Evolutionary conservation across 1,140 invertebrate genomes (phyloP), one percentile per base, ranked within the genome.

Genomic region (Ostrea denselamellosa): DNA sequence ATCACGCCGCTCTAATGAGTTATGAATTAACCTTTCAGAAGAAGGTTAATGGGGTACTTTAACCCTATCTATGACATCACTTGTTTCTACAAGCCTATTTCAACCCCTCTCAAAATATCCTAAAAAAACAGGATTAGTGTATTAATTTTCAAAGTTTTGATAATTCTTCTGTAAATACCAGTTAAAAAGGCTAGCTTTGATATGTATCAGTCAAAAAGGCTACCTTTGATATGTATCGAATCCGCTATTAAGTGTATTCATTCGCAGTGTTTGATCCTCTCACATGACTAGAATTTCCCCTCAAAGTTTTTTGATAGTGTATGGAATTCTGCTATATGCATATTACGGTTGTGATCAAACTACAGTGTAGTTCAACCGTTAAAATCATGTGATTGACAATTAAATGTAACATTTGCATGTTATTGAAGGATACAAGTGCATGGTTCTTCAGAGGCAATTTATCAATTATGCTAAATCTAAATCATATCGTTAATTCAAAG

Each of bases 121-220:
- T 44, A 44, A 44, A 19, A 62, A 62, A 62, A 12, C 17, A 62
- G n/a, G 17, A 62, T 62, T 2, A 17, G 3, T 28, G 51, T 83
- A 83, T 52, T 22, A 53, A 28, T 83, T 83, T n/a, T 52, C 34
- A 53, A 83, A 53, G 19, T 83, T 53, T 52, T 53, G 82, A n/a
- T 83, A 25, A 54, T 53, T 83, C 82, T 17, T 52, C 44, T 8
- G 17, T 8, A 22, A 83, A 83, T 83, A 83, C 25, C 68, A 77
- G 17, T 28, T 25, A 34, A 2, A 77, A 3, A 8, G 14, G 14
- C 3, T 8, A 5, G 28, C 28, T 77, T 25, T 14, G 9, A 44
- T 44, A 44, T 44, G 34, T 44, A 44, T 44, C 34, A 44, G 34
- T 44, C 34, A 44, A 2, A 44, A 44, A 44, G 34, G 9, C 68